Evolutionary conservation across 2,888 invertebrate genomes (phyloP).

Genomic region (Siphlonurus alternatus): DNA sequence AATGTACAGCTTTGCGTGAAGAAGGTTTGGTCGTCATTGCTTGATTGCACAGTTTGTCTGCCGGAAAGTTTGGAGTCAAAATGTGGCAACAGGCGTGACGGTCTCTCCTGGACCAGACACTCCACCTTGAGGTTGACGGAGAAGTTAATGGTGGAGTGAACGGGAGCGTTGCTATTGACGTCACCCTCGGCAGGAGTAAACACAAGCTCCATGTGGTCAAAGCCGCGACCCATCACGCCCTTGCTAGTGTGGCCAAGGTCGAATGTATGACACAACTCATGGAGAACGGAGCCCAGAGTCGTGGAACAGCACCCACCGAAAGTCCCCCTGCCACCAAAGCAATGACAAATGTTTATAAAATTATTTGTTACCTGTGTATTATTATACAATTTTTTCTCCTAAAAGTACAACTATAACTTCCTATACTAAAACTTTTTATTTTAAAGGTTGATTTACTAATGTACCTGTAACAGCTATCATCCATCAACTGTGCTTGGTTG

Average conservation of each 20-base stretch:
- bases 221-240: slow-evolving; percentile 87
- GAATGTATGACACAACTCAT: slow-evolving; percentile 88
- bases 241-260: slow-evolving; percentile 80
- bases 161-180: slow-evolving; percentile 38
- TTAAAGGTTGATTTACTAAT: background rate
- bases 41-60: slow-evolving; percentile 28
- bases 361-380: background rate
- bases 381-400: background rate
- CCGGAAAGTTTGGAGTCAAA: slow-evolving; percentile 22
- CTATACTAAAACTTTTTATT: slow-evolving; percentile 7
- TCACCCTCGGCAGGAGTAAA: slow-evolving; percentile 42
- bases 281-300: slow-evolving; percentile 77
- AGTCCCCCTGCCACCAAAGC: slow-evolving; percentile 41
- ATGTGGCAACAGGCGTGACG: background rate
- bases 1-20: slow-evolving; percentile 46
- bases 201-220: slow-evolving; percentile 64
- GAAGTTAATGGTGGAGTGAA: slow-evolving; percentile 41
- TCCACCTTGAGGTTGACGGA: slow-evolving; percentile 43
- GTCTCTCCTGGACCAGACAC: slow-evolving; percentile 32
- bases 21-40: slow-evolving; percentile 34
- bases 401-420: slow-evolving; percentile 1
- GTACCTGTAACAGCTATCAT: slow-evolving; percentile 76
- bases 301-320: slow-evolving; percentile 79
- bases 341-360: slow-evolving; percentile 8
- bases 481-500: slow-evolving; percentile 58